phyloP scores from a whole-genome alignment of 2,797 vertebrate genomes.

The Paedocypris micromegethes region DNA sequence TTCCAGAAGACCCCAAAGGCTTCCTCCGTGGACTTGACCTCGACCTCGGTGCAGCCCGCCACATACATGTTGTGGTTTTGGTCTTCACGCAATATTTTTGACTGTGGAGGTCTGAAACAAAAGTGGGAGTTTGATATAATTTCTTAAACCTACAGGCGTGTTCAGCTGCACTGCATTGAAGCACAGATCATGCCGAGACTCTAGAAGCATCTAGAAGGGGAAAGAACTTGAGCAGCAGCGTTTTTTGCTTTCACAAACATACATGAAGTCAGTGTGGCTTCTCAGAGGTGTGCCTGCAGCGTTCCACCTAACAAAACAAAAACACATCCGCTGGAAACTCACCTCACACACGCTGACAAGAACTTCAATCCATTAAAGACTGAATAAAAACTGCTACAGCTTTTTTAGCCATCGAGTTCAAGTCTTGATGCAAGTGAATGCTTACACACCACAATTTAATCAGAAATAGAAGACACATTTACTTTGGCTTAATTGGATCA shows the following conservation, averaged over 20 bases:
- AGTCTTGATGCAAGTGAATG: too few species aligned
- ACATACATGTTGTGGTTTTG: slow-evolving; percentile 98
- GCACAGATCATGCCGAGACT: slow-evolving; percentile 32
- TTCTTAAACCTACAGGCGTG: slow-evolving; percentile 15
- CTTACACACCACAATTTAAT: too few species aligned
- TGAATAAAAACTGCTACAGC: too few species aligned
- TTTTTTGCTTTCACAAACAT: slow-evolving; percentile 55
- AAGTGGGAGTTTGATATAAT: slow-evolving; percentile 6
- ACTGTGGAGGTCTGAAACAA: slow-evolving; percentile 82
- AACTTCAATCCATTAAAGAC: too few species aligned
- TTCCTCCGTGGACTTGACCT: slow-evolving; percentile 95
- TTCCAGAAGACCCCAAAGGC: slow-evolving; percentile 96
- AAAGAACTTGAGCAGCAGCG: neutral
- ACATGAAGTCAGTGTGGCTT: slow-evolving; percentile 89
- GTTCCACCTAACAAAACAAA: slow-evolving; percentile 89
- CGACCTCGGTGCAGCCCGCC: slow-evolving; percentile 86
- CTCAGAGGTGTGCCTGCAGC: slow-evolving; percentile 84
- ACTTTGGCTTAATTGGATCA: slow-evolving; percentile 90
- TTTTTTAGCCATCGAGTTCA: too few species aligned
- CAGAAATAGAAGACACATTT: slow-evolving; percentile 53
- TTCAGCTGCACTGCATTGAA: slow-evolving; percentile 4
- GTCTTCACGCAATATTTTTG: slow-evolving; percentile 88
- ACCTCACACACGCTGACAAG: slow-evolving; percentile 2
- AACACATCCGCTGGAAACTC: slow-evolving; percentile 55
- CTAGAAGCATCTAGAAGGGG: slow-evolving; percentile 46